Evolutionary conservation across 2,797 vertebrate genomes (phyloP).

Genomic region (Poeciliopsis presidionis): DNA sequence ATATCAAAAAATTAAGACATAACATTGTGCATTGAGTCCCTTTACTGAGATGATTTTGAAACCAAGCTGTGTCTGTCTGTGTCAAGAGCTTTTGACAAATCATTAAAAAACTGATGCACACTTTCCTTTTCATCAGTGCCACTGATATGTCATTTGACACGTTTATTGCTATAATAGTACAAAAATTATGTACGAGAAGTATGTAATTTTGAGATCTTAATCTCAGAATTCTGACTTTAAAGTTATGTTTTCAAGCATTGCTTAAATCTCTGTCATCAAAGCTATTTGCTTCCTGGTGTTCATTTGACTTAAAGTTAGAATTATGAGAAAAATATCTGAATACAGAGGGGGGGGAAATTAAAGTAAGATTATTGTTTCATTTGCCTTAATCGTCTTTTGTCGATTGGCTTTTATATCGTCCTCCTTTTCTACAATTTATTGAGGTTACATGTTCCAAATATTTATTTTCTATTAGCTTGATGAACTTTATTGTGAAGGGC

Average conservation of each 20-base stretch:
- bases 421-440: not conserved
- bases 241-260: too few relatives aligned
- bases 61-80: not conserved
- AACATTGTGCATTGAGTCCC: too few relatives aligned
- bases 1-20: not conserved
- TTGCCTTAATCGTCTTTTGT: not conserved
- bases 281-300: not conserved
- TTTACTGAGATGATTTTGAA: not conserved
- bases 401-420: not conserved
- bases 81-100: not conserved
- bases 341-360: not conserved
- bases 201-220: not conserved
- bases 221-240: not conserved
- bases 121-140: not conserved
- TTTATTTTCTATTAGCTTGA: not conserved
- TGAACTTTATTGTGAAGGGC: conserved; percentile 40
- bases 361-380: not conserved
- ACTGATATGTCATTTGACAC: not conserved
- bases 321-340: not conserved
- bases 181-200: not conserved
- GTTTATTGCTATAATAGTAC: not conserved
- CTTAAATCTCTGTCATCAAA: not conserved
- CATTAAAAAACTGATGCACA: not conserved
- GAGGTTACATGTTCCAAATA: not conserved
- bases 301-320: not conserved